A percentile compares a stretch with the other conserved stretches of the same genome.
Evolutionary conservation across 2,113 vertebrate species (phyloP).

Genomic region (Tupaia chinensis): DNA sequence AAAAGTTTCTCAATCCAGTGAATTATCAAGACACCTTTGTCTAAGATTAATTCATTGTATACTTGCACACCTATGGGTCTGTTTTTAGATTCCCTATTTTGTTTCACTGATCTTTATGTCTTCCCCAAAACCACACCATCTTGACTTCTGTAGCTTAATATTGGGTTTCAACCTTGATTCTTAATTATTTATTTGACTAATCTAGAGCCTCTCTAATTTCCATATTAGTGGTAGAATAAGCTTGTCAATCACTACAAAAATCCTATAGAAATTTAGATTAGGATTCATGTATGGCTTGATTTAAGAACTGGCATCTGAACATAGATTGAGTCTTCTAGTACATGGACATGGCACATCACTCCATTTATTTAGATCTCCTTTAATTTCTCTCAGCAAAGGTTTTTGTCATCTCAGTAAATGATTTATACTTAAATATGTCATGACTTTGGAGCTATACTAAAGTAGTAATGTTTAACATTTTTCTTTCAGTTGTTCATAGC

Average conservation of each 20-base stretch:
- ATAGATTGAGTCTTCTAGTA: background rate
- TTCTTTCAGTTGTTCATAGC: background rate
- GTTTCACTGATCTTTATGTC: background rate
- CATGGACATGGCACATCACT: background rate
- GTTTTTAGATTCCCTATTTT: background rate
- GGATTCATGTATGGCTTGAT: background rate
- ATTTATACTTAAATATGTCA: background rate
- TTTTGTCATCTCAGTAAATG: background rate
- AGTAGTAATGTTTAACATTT: background rate
- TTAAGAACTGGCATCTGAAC: background rate
- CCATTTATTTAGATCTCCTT: conserved; percentile 16
- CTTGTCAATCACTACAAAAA: background rate
- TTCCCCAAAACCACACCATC: background rate
- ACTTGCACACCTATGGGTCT: background rate
- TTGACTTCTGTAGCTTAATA: background rate
- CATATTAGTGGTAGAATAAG: conserved; percentile 29
- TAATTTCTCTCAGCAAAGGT: background rate
- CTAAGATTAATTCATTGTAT: background rate
- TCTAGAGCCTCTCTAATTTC: conserved; percentile 7
- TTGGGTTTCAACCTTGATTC: background rate
- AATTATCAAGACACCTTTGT: conserved; percentile 22
- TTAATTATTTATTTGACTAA: conserved; percentile 29
- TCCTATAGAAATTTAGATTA: conserved; percentile 7
- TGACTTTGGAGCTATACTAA: background rate
- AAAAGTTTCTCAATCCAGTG: conserved; percentile 19